Conservation (phyloP, 2,888 invertebrate genomes). For the Rhimphoctona megacephalus region DNA sequence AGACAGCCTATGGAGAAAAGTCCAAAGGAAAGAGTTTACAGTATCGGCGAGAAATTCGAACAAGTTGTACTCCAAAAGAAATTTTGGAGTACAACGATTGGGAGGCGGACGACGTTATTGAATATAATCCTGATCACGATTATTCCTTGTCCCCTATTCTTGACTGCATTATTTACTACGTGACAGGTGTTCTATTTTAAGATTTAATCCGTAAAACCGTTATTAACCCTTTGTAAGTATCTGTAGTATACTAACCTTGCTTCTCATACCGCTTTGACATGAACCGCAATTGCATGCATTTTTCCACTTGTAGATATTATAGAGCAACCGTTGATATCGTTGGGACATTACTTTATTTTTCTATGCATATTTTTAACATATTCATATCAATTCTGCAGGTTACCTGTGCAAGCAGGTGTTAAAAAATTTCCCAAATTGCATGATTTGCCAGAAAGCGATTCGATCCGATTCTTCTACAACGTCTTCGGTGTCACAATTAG, state of each 20-base stretch:
- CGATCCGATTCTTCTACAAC: slow-evolving; percentile 27
- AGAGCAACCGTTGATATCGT: no score
- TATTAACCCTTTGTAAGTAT: no score
- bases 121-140: slow-evolving; percentile 43
- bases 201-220: not conserved
- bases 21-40: not conserved
- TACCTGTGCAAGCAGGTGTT: slow-evolving; percentile 45
- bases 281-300: no score
- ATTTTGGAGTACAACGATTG: slow-evolving; percentile 34
- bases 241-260: not conserved
- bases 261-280: not conserved
- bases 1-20: no score
- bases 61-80: slow-evolving; percentile 8
- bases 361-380: no score
- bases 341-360: no score
- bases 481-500: slow-evolving; percentile 54
- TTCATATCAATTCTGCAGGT: slow-evolving; percentile 22
- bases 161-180: slow-evolving; percentile 63
- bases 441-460: slow-evolving; percentile 37
- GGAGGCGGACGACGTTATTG: slow-evolving; percentile 51
- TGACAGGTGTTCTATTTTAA: slow-evolving; percentile 45
- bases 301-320: no score
- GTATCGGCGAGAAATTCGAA: not conserved
- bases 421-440: slow-evolving; percentile 29
- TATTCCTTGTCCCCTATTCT: slow-evolving; percentile 41